phyloP scores from a whole-genome alignment of 2,113 vertebrate genomes.

The Zosterops lateralis region DNA sequence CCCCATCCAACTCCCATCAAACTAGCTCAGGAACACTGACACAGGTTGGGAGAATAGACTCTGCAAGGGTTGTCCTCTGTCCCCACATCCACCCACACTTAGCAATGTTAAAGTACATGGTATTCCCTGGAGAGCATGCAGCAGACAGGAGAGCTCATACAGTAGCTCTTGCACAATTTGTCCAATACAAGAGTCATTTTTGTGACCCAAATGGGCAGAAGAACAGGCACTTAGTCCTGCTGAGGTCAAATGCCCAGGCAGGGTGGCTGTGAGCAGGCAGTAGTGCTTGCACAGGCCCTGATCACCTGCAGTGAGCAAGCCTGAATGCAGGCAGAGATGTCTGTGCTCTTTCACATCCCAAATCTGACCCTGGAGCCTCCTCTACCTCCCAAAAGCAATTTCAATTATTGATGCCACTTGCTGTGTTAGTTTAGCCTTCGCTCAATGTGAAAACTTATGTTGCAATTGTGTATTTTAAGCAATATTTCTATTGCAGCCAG shows the following conservation, averaged over 20 bases:
- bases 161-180: background rate
- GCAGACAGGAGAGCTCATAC: background rate
- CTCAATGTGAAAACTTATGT: background rate
- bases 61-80: background rate
- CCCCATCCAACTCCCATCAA: background rate
- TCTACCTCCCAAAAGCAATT: background rate
- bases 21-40: background rate
- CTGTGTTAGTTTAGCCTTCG: conserved; percentile 8
- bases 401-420: conserved; percentile 53
- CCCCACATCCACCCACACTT: background rate
- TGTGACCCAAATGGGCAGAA: background rate
- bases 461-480: conserved; percentile 42
- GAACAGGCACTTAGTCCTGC: background rate
- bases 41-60: background rate
- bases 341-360: background rate
- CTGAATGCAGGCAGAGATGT: background rate
- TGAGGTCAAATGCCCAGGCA: background rate
- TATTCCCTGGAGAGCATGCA: background rate
- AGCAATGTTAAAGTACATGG: background rate
- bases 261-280: background rate
- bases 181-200: background rate
- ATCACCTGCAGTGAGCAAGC: background rate
- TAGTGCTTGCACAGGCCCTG: background rate
- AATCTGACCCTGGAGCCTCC: background rate
- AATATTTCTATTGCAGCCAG: background rate